Evolutionary conservation across 1,140 invertebrate species (phyloP), one percentile per base, ranked within the genome.

Genomic region (Streblospio benedicti): DNA sequence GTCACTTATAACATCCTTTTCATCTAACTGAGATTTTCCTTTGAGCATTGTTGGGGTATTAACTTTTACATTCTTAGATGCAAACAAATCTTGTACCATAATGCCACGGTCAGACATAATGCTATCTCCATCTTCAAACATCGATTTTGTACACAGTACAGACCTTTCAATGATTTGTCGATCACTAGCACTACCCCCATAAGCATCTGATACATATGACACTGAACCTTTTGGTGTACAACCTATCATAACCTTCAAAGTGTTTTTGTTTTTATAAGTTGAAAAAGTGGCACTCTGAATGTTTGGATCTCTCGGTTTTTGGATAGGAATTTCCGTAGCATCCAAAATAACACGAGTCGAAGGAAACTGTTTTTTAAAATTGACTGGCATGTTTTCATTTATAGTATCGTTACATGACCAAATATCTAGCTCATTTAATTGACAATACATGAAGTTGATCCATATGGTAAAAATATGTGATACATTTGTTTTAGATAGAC

Each of bases 401-500:
- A 65, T 61, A 18, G 67, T 2, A 51, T 71, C 64, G 63, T 54
- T 45, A 9, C 28, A 52, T 31, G 71, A 69, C 69, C 71, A 72
- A 16, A 59, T 47, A 59, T 71, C 57, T 38, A 72, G 23, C 51
- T 32, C 63, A 50, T 52, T 54, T 47, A 18, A 45, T 18, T 18
- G 27, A 45, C 44, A 45, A 45, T 6, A 45, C 44, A 45, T 45
- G 14, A 65, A 67, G 35, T 57, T 63, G 3, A 67, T 57, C 64
- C 65, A 68, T 4, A 55, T 62, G n/a, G 52, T 52, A 20, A 66
- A 6, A 14, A 65, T 59, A 14, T 47, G 25, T 2, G 23, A 23
- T 5, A n/a, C 16, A 6, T 2, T 47, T 12, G 30, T 27, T 18
- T 47, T 28, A 9, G 45, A 47, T 5, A 47, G 27, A n/a, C 43